Base-by-base conservation (phyloP, 2,888 invertebrate genomes). In the Cryptocephalus primarius region DNA sequence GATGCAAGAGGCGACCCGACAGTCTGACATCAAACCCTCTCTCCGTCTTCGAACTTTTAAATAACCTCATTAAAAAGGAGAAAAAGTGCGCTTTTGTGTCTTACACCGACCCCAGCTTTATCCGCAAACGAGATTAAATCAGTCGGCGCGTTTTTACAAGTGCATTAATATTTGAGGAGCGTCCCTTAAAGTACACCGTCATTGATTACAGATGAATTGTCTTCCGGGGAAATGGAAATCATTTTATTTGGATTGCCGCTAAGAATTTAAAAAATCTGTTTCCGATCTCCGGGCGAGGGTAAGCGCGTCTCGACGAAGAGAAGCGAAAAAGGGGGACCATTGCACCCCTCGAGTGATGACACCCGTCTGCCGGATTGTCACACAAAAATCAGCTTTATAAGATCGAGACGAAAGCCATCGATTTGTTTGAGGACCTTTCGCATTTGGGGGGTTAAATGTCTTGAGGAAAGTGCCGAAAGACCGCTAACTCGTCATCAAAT, bases 401-500 rank as follows among this genome's bases (percentile, higher is more conserved):
- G 22, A 22, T 22, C 22, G 22, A 22, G 22, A 22, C 22, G 33
- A 42, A 42, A 45, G 45, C 13, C 11, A 13, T 39, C 40, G 39
- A 42, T 33, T 42, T 32, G 14, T 8, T 42, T 11, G 39, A 40
- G 22, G 6, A 22, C 22, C 22, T 22, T 22, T 22, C 22, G 22
- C 22, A 22, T 22, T 22, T 22, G 22, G 22, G 22, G 53, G 52
- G 48, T 41, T 40, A 47, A 52, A 52, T 45, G 49, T 36, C 12
- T 36, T 36, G 36, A 36, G 12, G 57, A 59, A 58, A 60, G 61
- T 57, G 63, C 57, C 58, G 64, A 65, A 62, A 67, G 67, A 59
- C 61, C 62, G 63, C 64, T 65, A 69, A 67, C 66, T 66, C 63
- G 59, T 63, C 66, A 69, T 70, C 66, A 70, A 70, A 70, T 70